Evolutionary conservation across 2,888 invertebrate species (phyloP), one percentile per base, ranked within the genome.

Genomic region (Acrobasis consociella): DNA sequence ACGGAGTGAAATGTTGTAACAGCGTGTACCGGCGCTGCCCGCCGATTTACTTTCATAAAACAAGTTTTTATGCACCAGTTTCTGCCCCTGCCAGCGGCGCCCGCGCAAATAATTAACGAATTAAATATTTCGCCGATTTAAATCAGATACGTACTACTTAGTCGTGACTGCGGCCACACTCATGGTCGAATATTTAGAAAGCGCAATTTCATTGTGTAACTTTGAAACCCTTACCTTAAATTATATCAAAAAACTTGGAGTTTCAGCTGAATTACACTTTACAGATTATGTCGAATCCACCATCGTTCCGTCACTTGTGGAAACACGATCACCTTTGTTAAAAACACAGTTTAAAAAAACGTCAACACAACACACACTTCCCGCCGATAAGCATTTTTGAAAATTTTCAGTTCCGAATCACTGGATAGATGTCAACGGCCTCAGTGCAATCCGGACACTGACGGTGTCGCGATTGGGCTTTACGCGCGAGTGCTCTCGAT

Each of bases 171-270:
- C 77, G 75, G 81, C 81, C 83, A 84, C 87, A 90, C 89, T 90
- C 91, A 91, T 86, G 91, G 91, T 80, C 91, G 86, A 75, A 72
- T 76, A 83, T 88, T 87, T 91, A 90, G 91, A 91, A 91, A 91
- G 91, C 89, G 86, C 82, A 82, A 84, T 85, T 83, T 82, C 81
- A 86, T 86, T 86, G 84, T 80, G 78, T 82, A 76, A 81, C 76
- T 60, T 51, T 53, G 64, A 75, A 75, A 74, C 73, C 79, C 85
- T 85, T 75, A 89, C 88, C 90, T 89, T 86, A 75, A 76, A 75
- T 74, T 76, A 74, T 76, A 72, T 76, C 73, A 72, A 77, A 75
- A 71, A 75, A 71, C 77, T 75, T 75, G 82, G 78, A 79, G 81
- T 74, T 76, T 76, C 74, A 78, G 78, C 75, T 78, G 74, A 74